Base-by-base conservation (phyloP, 1,140 invertebrate genomes). In the Gryon sp. region DNA sequence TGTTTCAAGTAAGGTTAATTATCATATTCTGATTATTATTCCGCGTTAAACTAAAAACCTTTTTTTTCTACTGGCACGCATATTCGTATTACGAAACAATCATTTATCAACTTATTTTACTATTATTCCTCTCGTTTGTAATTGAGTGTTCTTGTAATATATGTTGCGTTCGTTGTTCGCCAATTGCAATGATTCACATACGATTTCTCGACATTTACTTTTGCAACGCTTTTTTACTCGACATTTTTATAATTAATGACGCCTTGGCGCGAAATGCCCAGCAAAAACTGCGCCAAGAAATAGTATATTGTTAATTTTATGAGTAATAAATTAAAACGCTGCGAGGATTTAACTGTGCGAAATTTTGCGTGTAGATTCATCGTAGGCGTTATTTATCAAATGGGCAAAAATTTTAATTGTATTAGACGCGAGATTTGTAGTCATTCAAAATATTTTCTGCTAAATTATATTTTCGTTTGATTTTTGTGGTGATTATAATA, bases 161-260 rank as follows among this genome's bases (percentile, higher is more conserved):
- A 40, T 32, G 59, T 73, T 63, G 50, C 57, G 43, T 50, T 73
- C 43, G 46, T 57, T 55, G 68, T 62, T 63, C 50, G 66, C 45
- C 52, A 60, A 62, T 72, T 62, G 57, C 66, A 62, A 62, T 57
- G 55, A 72, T 62, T 62, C 66, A 55, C 66, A 55, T 62, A 72
- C 48, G 66, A 62, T 72, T 72, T 62, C 66, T 60, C 66, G 66
- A 46, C 46, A 34, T 60, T 70, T 70, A 60, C 45, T 70, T 59
- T 70, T 70, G 66, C 55, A 70, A 70, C 18, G 55, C 14, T 52
- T 70, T 55, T 70, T 60, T 70, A 15, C 20, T 15, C 4, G 28
- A 20, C 11, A 63, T 73, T 73, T 73, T 73, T 73, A 57, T 73
- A 63, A 73, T 50, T 57, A 41, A 73, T 36, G 40, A 53, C 41